Evolutionary conservation across 1,140 invertebrate genomes (phyloP), one percentile per base, ranked within the genome.

Genomic region (Drusus annulatus): DNA sequence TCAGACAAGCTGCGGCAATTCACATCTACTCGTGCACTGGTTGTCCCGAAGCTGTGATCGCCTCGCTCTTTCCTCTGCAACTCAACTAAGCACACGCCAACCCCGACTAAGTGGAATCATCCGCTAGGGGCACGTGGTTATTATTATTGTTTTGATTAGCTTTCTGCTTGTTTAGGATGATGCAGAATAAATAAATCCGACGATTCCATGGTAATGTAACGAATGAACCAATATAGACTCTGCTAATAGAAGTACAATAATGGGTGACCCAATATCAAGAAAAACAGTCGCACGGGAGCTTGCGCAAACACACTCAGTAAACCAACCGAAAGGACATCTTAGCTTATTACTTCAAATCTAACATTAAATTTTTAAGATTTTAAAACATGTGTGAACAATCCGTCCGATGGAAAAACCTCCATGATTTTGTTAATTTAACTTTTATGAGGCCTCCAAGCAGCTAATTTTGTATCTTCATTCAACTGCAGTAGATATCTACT

Each of bases 91-190:
- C 51, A 74, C 23, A 74, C 69, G 25, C 54, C 54, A n/a, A 10
- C 3, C 51, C 23, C 52, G 69, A 16, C 52, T 23, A 56, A 74
- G 51, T 74, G 21, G 21, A 74, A 21, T 54, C 25, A 28, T 56
- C 21, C 23, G 31, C 51, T 28, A 23, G 52, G 69, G 50, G 69
- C 52, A 25, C 1, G 23, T 51, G 36, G 8, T 16, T 74, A 56
- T 74, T 56, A 74, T 74, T 74, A 74, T 74, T 74, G 52, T 74
- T 74, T 54, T 74, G 50, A 74, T 74, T 16, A 74, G 25, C 51
- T 74, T 74, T 74, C 69, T 74, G 69, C 16, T 74, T 74, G 52
- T 31, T 74, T 74, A 74, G 69, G 69, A 74, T 74, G 25, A 54
- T 45, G 16, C 21, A 25, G 28, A 54, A 52, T 73, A 54, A 13